Evolutionary conservation across 1,140 invertebrate genomes (phyloP), one percentile per base, ranked within the genome.

Genomic region (Drosophila subpulchrella): DNA sequence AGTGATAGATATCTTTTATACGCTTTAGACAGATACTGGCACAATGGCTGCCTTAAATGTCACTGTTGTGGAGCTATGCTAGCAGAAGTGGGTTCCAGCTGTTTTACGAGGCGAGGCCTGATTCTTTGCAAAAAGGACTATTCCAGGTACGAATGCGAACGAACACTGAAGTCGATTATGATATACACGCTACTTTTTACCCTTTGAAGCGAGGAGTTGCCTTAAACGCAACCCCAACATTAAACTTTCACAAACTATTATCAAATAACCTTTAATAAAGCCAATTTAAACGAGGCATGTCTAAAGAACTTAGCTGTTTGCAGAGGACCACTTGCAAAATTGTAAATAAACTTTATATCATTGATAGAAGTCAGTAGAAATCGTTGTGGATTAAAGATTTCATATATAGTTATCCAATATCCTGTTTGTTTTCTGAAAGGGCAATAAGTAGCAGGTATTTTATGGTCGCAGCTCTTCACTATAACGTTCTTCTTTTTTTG

Each of bases 111-210:
- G 93, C 95, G 95, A 56, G 97, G 96, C 79, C 97, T 98, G 96
- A 98, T 98, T 91, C 94, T 98, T 78, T 98, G 97, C 95, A 97
- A 97, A 95, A 95, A 95, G 92, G 98, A 98, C 93, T 98, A 98
- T 93, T 95, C 96, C 92, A 97, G 96, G 98, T 98, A 94, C 2
- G n/a, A 6, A 4, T 0, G 0, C 12, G 11, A 6, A 27, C 11
- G 4, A 41, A 13, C 24, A 13, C 46, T 12, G 24, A 24, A 47
- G 11, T 24, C 12, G 41, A 17, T 15, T 20, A 44, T 4, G 8
- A 4, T 3, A 44, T 44, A 5, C 15, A 10, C 3, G 15, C 3
- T 38, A 20, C 2, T 7, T 41, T 41, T 15, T 15, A 10, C 32
- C 32, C 2, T 34, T 10, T 34, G 7, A 32, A 32, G 32, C 6